These are phyloP conservation scores for Tachina fera DNA, from an alignment of 2,888 invertebrate genomes.

Conservation along the genomic window DNA sequence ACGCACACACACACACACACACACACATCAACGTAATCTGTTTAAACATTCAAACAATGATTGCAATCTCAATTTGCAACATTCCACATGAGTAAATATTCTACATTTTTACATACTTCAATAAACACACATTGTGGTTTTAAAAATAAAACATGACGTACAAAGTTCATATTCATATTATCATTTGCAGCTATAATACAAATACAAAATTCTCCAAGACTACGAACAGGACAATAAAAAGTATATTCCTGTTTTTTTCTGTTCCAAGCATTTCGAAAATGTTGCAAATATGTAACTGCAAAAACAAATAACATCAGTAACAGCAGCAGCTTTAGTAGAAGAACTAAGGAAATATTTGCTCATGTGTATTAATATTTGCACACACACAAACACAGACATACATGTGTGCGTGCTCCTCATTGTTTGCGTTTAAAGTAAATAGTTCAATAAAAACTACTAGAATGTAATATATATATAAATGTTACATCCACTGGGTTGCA, in stretches of 20 bases:
- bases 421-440: slow-evolving; percentile 30
- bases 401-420: slow-evolving; percentile 11
- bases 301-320: slow-evolving; percentile 33
- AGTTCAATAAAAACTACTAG: slow-evolving; percentile 65
- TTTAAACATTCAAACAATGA: slow-evolving; percentile 71
- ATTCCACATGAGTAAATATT: slow-evolving; percentile 71
- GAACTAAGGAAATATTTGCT: slow-evolving; percentile 29
- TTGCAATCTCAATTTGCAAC: slow-evolving; percentile 72
- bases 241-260: slow-evolving; percentile 45
- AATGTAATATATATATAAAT: slow-evolving; percentile 22
- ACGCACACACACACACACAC: neutral
- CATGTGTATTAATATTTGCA: slow-evolving; percentile 8
- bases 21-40: slow-evolving; percentile 66
- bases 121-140: slow-evolving; percentile 70
- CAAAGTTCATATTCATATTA: slow-evolving; percentile 65
- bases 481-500: neutral
- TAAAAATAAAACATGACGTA: slow-evolving; percentile 52
- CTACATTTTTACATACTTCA: slow-evolving; percentile 70
- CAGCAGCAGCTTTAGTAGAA: slow-evolving; percentile 13
- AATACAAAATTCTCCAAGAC: slow-evolving; percentile 16
- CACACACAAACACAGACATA: neutral
- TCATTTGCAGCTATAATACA: slow-evolving; percentile 52
- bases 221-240: slow-evolving; percentile 66
- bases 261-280: slow-evolving; percentile 38
- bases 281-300: slow-evolving; percentile 35